Evolutionary conservation across 2,888 invertebrate species (phyloP).

Genomic region (Andrena dorsata): DNA sequence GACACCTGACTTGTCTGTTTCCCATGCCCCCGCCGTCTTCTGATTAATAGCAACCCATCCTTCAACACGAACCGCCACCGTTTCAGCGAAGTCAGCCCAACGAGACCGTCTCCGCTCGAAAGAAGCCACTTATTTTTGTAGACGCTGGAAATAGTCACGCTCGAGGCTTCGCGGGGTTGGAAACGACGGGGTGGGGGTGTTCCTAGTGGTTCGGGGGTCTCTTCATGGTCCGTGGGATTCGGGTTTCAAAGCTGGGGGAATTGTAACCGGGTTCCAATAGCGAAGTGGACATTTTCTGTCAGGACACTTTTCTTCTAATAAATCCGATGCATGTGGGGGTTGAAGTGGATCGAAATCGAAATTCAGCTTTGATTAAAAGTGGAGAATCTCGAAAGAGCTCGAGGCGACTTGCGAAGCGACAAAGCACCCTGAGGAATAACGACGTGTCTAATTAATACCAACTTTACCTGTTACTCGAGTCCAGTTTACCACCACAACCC

Average conservation of each 20-base stretch:
- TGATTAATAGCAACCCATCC: constrained; percentile 7
- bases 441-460: background rate
- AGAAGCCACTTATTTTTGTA: background rate
- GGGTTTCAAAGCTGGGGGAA: no score
- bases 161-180: constrained; percentile 9
- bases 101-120: background rate
- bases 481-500: background rate
- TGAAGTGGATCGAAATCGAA: no score
- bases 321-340: no score
- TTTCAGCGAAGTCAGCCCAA: background rate
- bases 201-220: background rate
- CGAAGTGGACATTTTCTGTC: no score
- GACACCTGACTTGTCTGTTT: background rate
- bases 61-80: background rate
- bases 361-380: background rate
- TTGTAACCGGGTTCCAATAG: no score
- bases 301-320: no score
- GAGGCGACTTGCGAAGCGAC: background rate
- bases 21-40: constrained; percentile 12
- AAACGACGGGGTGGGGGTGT: background rate
- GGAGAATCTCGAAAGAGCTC: background rate
- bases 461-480: constrained; percentile 9
- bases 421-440: background rate
- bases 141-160: constrained; percentile 30
- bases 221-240: background rate